Conservation (phyloP, 2,888 invertebrate species). For the Eristalinus sepulchralis region DNA sequence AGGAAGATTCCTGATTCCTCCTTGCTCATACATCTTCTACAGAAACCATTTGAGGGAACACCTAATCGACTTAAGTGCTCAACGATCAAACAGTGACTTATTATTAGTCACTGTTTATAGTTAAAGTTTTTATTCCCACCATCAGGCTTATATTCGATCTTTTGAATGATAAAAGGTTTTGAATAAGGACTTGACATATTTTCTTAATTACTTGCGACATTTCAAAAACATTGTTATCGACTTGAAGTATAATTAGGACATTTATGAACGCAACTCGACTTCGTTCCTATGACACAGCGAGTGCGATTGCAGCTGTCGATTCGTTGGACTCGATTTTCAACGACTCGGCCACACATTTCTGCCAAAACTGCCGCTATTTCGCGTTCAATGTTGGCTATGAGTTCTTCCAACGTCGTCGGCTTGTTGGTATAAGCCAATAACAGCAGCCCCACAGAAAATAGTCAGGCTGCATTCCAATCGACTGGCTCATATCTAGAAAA, state of each 20-base stretch:
- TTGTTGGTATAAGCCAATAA: neutral
- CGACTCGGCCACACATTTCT: constrained; percentile 1
- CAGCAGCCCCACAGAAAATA: neutral
- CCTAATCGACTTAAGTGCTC: too few relatives aligned
- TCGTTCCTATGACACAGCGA: neutral
- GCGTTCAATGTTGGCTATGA: neutral
- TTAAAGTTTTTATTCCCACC: too few relatives aligned
- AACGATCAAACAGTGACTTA: too few relatives aligned
- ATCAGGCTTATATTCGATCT: too few relatives aligned
- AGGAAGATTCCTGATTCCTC: too few relatives aligned
- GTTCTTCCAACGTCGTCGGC: neutral
- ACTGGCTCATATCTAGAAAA: neutral
- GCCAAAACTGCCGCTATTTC: neutral
- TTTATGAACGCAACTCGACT: neutral
- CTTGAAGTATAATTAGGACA: neutral
- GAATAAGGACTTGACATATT: too few relatives aligned
- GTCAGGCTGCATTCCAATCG: neutral
- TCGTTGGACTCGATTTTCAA: neutral
- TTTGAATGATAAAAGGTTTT: too few relatives aligned
- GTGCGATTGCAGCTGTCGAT: neutral
- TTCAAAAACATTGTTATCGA: neutral
- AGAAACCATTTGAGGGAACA: too few relatives aligned
- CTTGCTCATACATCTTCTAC: too few relatives aligned
- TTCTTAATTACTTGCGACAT: too few relatives aligned
- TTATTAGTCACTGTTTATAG: too few relatives aligned